Conservation (phyloP, 2,797 vertebrate species). For the Anguilla anguilla region DNA sequence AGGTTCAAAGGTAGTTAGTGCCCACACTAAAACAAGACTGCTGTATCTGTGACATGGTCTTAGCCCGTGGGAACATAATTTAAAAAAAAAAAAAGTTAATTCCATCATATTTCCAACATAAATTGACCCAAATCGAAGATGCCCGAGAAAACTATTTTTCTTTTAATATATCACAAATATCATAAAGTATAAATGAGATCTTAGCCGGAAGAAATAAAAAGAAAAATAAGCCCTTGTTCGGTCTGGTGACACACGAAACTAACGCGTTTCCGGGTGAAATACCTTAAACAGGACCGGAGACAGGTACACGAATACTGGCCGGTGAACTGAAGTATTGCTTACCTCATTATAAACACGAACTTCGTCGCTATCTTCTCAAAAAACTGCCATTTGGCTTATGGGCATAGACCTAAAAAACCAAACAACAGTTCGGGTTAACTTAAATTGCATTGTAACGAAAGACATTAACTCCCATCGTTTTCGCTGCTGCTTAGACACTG, state of each 20-base stretch:
- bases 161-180: too few species aligned
- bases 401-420: neutral
- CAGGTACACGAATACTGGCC: neutral
- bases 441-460: neutral
- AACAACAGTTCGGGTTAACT: neutral
- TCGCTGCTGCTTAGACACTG: neutral
- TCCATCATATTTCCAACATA: too few species aligned
- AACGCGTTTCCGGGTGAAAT: neutral
- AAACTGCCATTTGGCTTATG: neutral
- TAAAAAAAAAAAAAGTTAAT: too few species aligned
- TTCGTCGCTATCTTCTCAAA: neutral
- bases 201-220: neutral
- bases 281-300: neutral
- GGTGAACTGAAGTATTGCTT: neutral
- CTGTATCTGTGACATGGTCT: too few species aligned
- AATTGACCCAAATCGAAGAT: too few species aligned
- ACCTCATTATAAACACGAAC: constrained; percentile 8
- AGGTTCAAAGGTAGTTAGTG: too few species aligned
- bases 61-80: too few species aligned
- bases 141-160: too few species aligned
- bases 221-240: neutral
- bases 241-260: neutral
- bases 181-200: neutral
- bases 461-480: neutral
- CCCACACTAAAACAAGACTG: too few species aligned